Percentiles rank a stretch among this genome's conserved stretches.
phyloP scores from a whole-genome alignment of 2,113 vertebrate species.

The Heterotis niloticus region DNA sequence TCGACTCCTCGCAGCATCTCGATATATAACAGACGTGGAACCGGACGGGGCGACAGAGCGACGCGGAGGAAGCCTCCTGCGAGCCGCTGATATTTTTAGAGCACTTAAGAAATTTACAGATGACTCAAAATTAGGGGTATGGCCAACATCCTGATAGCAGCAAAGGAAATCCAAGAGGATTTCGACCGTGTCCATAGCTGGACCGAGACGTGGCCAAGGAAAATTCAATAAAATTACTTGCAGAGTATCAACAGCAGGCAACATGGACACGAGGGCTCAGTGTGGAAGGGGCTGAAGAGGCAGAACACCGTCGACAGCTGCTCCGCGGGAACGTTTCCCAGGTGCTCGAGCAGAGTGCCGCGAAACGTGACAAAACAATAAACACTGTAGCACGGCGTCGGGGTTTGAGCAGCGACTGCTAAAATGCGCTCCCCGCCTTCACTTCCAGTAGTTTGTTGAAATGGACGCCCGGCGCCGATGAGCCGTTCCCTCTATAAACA shows the following conservation, averaged over 20 bases:
- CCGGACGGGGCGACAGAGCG: neutral
- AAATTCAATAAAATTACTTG: constrained; percentile 31
- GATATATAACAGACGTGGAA: constrained; percentile 4
- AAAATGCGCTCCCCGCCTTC: too few species aligned
- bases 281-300: constrained; percentile 2
- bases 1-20: neutral
- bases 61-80: too few species aligned
- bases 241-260: constrained; percentile 27
- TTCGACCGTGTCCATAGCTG: constrained; percentile 38
- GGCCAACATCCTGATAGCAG: constrained; percentile 35
- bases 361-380: neutral
- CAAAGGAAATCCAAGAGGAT: constrained; percentile 32
- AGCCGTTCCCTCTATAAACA: too few species aligned
- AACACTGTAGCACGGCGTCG: too few species aligned
- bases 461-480: too few species aligned
- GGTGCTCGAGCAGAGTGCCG: neutral
- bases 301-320: neutral
- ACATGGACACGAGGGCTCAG: constrained; percentile 15
- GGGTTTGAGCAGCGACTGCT: neutral
- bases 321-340: neutral
- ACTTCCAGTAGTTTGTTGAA: too few species aligned
- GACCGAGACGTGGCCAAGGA: constrained; percentile 15
- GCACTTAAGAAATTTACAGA: constrained; percentile 27
- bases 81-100: constrained; percentile 30
- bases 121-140: constrained; percentile 35